A percentile compares a stretch with the other conserved stretches of the same genome.
phyloP scores from a whole-genome alignment of 2,888 invertebrate genomes.

The Caenorhabditis imperialis region DNA sequence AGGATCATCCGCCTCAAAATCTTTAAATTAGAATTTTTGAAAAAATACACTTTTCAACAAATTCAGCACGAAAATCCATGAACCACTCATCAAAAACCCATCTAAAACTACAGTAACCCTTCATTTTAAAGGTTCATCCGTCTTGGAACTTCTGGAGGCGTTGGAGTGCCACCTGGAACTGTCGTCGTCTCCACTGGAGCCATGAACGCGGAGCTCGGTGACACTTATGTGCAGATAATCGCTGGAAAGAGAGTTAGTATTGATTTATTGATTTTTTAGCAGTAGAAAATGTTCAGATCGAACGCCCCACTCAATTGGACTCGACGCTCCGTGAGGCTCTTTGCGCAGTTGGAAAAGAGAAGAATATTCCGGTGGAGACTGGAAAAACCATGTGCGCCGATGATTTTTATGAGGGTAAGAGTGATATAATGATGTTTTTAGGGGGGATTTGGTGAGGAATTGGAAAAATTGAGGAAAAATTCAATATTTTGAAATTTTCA shows the following conservation, averaged over 20 bases:
- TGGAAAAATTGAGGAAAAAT: no score
- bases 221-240: conserved; percentile 81
- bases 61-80: no score
- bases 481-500: neutral
- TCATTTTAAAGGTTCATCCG: conserved; percentile 84
- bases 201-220: conserved; percentile 88
- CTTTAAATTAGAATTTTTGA: no score
- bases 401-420: conserved; percentile 94
- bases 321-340: conserved; percentile 87
- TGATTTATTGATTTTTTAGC: neutral
- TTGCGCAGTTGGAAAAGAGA: conserved; percentile 82
- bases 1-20: no score
- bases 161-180: conserved; percentile 83
- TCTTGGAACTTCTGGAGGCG: conserved; percentile 86
- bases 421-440: neutral
- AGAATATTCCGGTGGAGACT: conserved; percentile 83
- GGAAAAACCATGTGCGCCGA: conserved; percentile 97
- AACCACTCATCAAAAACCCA: no score
- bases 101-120: no score
- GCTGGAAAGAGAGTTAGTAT: conserved; percentile 86
- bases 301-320: conserved; percentile 86
- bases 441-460: neutral
- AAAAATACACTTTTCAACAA: no score
- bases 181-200: conserved; percentile 94
- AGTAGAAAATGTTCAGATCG: conserved; percentile 69